Evolutionary conservation across 1,140 invertebrate genomes (phyloP).

Genomic region (Trichonephila clavata): DNA sequence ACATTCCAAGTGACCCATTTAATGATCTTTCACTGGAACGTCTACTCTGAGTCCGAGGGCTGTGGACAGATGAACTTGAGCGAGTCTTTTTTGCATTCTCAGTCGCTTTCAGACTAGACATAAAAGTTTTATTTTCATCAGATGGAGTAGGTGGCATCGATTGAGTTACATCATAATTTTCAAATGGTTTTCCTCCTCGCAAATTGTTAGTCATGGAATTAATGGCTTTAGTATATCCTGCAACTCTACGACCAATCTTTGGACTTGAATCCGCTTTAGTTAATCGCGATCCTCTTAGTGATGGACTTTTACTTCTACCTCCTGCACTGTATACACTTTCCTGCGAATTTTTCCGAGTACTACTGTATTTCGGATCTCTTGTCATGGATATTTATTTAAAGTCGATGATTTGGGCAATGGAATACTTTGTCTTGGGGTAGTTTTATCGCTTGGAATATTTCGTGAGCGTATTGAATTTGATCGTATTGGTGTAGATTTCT

Average conservation of each 20-base stretch:
- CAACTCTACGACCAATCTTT: slow-evolving; percentile 66
- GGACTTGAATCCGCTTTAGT: slow-evolving; percentile 44
- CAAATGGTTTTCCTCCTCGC: slow-evolving; percentile 42
- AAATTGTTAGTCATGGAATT: slow-evolving; percentile 71
- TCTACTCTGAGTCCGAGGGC: slow-evolving; percentile 63
- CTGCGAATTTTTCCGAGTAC: not conserved
- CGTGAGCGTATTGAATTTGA: slow-evolving; percentile 11
- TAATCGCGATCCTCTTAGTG: not conserved
- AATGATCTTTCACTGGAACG: slow-evolving; percentile 65
- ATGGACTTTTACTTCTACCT: slow-evolving; percentile 14
- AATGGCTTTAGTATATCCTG: slow-evolving; percentile 70
- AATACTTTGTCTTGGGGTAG: slow-evolving; percentile 57
- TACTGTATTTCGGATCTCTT: slow-evolving; percentile 27
- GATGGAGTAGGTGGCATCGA: slow-evolving; percentile 74
- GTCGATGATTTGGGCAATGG: slow-evolving; percentile 57
- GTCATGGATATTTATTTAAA: not conserved
- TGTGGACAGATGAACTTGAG: slow-evolving; percentile 69
- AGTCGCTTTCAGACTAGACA: slow-evolving; percentile 33
- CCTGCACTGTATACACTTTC: not conserved
- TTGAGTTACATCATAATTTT: slow-evolving; percentile 74
- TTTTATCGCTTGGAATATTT: slow-evolving; percentile 38
- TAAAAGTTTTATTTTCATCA: slow-evolving; percentile 72
- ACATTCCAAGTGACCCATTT: not conserved
- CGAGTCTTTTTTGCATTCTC: slow-evolving; percentile 52
- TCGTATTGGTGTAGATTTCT: not conserved